Percentiles rank a stretch among this genome's conserved stretches.
These are phyloP conservation scores for Caracal caracal DNA, from an alignment of 2,113 vertebrate species.

Conservation along the genomic window DNA sequence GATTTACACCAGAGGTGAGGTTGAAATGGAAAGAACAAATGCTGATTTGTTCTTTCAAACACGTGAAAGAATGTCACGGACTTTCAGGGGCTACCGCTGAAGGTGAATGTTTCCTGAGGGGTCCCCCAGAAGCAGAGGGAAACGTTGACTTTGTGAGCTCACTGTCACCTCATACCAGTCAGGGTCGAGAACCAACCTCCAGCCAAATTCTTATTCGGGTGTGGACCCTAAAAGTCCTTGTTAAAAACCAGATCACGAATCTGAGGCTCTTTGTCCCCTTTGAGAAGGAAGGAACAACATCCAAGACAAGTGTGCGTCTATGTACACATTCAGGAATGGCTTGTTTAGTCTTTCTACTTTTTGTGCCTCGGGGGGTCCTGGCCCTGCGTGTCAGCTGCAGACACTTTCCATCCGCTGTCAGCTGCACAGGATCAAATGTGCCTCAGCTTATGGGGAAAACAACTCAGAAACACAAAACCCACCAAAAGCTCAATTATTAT, in stretches of 20 bases:
- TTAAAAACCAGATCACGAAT: background rate
- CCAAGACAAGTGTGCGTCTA: accelerated
- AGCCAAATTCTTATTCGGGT: background rate
- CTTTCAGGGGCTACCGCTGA: background rate
- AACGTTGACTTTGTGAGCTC: background rate
- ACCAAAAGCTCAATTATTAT: constrained; percentile 84
- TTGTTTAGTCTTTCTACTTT: background rate
- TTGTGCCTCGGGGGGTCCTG: constrained; percentile 79
- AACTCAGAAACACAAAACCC: constrained; percentile 74
- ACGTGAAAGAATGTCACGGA: background rate
- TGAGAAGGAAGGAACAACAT: background rate
- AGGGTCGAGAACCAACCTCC: background rate
- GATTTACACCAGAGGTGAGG: background rate
- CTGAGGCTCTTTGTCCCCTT: background rate
- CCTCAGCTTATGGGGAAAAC: constrained; percentile 83
- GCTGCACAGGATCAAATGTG: constrained; percentile 88
- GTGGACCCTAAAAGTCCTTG: background rate
- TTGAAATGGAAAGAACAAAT: background rate
- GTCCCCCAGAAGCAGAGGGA: background rate
- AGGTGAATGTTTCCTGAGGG: background rate
- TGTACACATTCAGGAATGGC: background rate
- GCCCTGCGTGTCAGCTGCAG: constrained; percentile 65
- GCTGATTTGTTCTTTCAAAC: background rate
- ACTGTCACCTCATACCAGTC: background rate
- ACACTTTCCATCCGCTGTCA: constrained; percentile 81